Evolutionary conservation across 2,888 invertebrate species (phyloP), one percentile per base, ranked within the genome.

Genomic region (Drosophila lutescens): DNA sequence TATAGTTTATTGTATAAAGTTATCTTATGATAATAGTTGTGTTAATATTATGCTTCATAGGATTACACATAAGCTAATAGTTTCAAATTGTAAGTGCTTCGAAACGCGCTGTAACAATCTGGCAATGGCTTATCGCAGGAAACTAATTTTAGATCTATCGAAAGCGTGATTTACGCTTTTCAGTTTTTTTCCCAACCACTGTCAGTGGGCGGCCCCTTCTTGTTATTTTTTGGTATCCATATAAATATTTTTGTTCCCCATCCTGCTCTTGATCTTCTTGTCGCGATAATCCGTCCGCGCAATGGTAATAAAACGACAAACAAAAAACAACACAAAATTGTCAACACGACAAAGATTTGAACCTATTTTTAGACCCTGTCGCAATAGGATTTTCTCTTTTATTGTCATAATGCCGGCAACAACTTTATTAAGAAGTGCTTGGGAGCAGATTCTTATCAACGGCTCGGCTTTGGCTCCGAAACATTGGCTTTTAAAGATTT

Each of bases 121-220:
- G 59, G 66, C 61, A 71, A 40, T 32, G 68, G 66, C 81, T 86
- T 86, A 86, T 83, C 87, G 73, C 54, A 61, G 57, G 49, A 80
- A 79, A 79, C 75, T 84, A 84, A 84, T 86, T 78, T 84, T 70
- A 61, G 60, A 84, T 84, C 82, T 81, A 81, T 84, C 71, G 81
- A 85, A 85, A 83, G 76, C 88, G 88, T 85, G 88, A 87, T 85
- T 86, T 85, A 77, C 79, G 82, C 71, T 85, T 85, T 76, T 80
- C 56, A 72, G 68, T 68, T 49, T 68, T 58, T 61, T 49, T 38
- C 15, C 23, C 46, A 56, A 61, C 30, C 43, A 30, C 60, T 26
- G 71, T 59, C 70, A 70, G 86, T 87, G 83, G 83, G 83, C 83
- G 87, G 72, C 62, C 73, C 70, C 76, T 69, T 66, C 59, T 59